A percentile compares a stretch with the other conserved stretches of the same genome.
Evolutionary conservation across 2,113 vertebrate genomes (phyloP).

Genomic region (Leptocoma aspasia): DNA sequence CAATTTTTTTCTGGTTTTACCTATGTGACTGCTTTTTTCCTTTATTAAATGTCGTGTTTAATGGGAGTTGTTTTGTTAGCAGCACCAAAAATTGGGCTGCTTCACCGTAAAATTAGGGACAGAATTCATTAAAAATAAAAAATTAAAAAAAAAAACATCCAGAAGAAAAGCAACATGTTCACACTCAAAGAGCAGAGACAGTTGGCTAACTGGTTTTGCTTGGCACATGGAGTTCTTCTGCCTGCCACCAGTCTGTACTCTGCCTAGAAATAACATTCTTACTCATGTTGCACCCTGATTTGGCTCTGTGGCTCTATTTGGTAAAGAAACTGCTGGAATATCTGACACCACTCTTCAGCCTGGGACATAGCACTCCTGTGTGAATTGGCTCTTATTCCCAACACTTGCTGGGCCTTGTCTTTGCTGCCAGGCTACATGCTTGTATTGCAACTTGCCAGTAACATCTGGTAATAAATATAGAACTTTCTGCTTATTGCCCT

Average conservation of each 20-base stretch:
- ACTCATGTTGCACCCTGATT: background rate
- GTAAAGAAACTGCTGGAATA: background rate
- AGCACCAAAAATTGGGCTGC: background rate
- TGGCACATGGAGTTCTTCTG: background rate
- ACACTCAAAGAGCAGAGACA: background rate
- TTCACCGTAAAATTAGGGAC: background rate
- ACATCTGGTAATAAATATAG: background rate
- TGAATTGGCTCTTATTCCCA: background rate
- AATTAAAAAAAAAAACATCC: background rate
- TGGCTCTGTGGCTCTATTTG: background rate
- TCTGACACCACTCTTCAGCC: background rate
- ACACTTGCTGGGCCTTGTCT: background rate
- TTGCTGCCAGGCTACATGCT: background rate
- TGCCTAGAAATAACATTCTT: conserved; percentile 9
- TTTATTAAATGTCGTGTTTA: background rate
- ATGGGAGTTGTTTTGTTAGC: background rate
- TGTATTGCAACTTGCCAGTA: background rate
- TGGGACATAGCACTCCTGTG: background rate
- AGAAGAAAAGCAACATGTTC: background rate
- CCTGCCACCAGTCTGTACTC: background rate
- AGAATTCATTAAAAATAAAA: background rate
- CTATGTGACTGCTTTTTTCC: background rate
- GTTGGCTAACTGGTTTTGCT: conserved; percentile 15
- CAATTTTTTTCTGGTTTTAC: background rate
- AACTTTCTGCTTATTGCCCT: background rate